Evolutionary conservation across 2,113 vertebrate species (phyloP).

Genomic region (Alaudala cheleensis): DNA sequence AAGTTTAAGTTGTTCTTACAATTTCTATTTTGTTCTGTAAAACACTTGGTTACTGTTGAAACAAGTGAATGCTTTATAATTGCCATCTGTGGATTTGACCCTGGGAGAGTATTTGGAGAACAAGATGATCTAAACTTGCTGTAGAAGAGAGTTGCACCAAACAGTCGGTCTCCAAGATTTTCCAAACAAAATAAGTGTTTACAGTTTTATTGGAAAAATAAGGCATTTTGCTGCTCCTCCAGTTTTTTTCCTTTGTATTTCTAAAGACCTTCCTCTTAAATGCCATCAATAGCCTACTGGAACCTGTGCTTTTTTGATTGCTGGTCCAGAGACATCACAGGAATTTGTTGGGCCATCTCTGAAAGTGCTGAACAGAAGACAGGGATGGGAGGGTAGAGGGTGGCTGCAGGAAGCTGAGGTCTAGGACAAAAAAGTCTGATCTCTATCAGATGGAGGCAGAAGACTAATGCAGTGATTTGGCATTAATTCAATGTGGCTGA

Average conservation of each 20-base stretch:
- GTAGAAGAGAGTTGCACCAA: background rate
- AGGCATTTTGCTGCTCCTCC: background rate
- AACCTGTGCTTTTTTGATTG: background rate
- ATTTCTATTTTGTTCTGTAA: background rate
- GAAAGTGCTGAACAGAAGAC: background rate
- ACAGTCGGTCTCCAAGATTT: background rate
- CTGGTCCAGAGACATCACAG: background rate
- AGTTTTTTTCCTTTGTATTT: rapidly evolving
- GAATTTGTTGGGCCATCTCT: background rate
- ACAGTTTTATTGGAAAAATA: background rate
- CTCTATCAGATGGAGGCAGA: background rate
- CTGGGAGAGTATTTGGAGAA: background rate
- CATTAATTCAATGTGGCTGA: background rate
- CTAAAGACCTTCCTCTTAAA: background rate
- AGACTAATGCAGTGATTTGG: background rate
- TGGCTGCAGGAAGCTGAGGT: background rate
- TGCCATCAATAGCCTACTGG: background rate
- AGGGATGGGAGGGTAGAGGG: background rate
- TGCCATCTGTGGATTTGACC: background rate
- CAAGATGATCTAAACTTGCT: background rate
- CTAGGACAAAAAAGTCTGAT: background rate
- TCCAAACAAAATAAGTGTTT: background rate
- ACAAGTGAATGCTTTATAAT: background rate
- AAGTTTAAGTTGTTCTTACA: background rate
- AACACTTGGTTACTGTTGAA: background rate